Conservation (phyloP, 1,140 invertebrate genomes). For the Cydia fagiglandana region DNA sequence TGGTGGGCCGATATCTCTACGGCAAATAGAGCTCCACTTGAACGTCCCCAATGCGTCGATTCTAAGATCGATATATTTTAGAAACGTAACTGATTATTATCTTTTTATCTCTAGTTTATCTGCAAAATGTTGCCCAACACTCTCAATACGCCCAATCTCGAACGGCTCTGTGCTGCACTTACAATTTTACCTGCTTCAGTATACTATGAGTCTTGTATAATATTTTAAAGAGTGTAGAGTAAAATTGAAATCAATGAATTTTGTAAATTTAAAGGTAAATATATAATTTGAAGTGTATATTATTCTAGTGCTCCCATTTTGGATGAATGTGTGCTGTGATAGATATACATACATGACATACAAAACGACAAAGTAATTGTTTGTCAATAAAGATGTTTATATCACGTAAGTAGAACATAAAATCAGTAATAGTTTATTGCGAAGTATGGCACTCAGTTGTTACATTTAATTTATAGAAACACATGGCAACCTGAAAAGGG, state of each 20-base stretch:
- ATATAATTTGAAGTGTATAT: background rate
- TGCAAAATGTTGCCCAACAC: conserved; percentile 40
- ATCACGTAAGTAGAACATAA: no score
- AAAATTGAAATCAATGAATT: conserved; percentile 42
- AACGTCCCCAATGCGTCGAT: background rate
- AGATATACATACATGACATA: no score
- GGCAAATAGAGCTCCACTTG: no score
- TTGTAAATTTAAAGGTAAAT: conserved; percentile 52
- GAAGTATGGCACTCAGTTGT: no score
- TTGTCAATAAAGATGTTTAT: no score
- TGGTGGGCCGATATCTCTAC: no score
- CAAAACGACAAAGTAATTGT: no score
- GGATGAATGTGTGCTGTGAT: background rate
- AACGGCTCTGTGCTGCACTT: background rate
- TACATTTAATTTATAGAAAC: no score
- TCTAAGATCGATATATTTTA: conserved; percentile 17
- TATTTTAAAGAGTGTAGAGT: background rate
- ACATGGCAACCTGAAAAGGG: no score
- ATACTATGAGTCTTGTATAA: background rate
- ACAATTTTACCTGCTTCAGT: background rate
- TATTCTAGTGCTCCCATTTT: background rate
- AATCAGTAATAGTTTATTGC: no score
- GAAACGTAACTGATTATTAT: conserved; percentile 16
- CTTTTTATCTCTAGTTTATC: conserved; percentile 46
- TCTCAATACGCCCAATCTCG: no score